Conservation (phyloP, 2,888 invertebrate genomes). For the Watsonalla cultraria region DNA sequence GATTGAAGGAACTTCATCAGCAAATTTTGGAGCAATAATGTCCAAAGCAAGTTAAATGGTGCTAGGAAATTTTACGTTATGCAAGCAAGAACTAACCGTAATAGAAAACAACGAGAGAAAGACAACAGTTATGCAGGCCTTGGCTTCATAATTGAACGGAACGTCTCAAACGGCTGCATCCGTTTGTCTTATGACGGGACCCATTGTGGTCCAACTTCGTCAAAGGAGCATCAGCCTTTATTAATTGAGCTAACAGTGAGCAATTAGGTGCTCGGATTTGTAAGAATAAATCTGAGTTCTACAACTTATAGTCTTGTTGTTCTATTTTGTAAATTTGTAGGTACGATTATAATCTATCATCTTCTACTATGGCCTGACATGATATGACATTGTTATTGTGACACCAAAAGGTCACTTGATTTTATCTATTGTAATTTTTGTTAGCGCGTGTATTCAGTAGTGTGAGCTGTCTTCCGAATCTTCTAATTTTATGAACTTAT, state of each 20-base stretch:
- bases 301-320: neutral
- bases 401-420: no score
- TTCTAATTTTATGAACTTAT: no score
- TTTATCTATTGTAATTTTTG: no score
- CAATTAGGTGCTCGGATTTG: conserved; percentile 24
- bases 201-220: conserved; percentile 41
- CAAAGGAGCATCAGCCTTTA: conserved; percentile 28
- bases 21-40: no score
- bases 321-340: neutral
- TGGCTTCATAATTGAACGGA: conserved; percentile 57
- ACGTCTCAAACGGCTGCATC: conserved; percentile 66
- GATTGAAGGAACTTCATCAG: no score
- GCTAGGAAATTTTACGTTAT: neutral
- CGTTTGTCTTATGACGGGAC: conserved; percentile 49
- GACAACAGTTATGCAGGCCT: conserved; percentile 19
- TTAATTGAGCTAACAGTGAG: conserved; percentile 23
- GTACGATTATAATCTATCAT: no score
- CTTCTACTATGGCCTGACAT: no score
- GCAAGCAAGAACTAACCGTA: neutral
- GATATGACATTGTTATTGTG: no score
- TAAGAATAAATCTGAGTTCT: conserved; percentile 7
- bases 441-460: no score
- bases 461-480: no score
- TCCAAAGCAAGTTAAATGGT: no score
- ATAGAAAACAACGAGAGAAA: neutral